Evolutionary conservation across 2,113 vertebrate genomes (phyloP).

Genomic region (Myiozetetes cayanensis): DNA sequence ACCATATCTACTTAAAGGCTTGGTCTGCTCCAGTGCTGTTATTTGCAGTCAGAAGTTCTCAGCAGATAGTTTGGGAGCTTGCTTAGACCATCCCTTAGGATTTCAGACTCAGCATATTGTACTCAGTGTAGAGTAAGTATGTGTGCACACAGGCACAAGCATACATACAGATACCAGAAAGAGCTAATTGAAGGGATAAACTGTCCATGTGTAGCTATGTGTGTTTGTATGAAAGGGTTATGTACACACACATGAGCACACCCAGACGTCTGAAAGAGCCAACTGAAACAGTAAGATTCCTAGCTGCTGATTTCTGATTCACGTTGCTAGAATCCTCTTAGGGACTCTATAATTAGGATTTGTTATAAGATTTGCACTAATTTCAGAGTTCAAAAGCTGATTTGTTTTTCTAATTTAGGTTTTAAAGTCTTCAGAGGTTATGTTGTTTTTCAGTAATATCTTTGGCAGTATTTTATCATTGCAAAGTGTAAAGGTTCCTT

Average conservation of each 20-base stretch:
- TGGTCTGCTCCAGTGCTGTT: not conserved
- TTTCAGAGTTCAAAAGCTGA: constrained; percentile 10
- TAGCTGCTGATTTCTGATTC: not conserved
- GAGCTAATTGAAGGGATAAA: not conserved
- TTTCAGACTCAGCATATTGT: not conserved
- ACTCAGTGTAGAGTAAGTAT: not conserved
- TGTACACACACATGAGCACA: fast-evolving
- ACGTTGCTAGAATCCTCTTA: not conserved
- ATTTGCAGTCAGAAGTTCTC: not conserved
- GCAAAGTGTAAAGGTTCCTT: not conserved
- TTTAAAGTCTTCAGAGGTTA: not conserved
- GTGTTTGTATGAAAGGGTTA: not conserved
- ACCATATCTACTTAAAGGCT: not conserved
- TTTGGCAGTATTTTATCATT: not conserved
- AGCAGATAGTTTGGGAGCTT: not conserved
- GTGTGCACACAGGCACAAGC: not conserved
- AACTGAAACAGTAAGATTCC: not conserved
- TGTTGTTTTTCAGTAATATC: not conserved
- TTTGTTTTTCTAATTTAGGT: constrained; percentile 3
- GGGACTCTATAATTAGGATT: constrained; percentile 5
- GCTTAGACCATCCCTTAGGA: not conserved
- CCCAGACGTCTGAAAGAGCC: not conserved
- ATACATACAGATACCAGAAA: not conserved
- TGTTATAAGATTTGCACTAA: not conserved
- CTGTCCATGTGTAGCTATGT: not conserved